phyloP scores from a whole-genome alignment of 2,113 vertebrate species.

The Tragelaphus imberbis region DNA sequence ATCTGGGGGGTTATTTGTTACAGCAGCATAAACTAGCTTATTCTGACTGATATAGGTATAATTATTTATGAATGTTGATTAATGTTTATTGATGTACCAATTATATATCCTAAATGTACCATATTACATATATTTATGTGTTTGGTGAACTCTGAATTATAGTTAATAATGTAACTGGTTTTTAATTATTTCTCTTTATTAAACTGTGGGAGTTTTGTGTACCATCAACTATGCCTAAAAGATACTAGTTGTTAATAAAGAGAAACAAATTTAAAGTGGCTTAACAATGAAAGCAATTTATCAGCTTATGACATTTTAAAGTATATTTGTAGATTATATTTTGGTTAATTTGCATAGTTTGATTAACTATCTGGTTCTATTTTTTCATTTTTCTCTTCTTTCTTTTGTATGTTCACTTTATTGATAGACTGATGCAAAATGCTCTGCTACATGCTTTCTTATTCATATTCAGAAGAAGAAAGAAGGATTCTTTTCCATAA shows the following conservation, averaged over 20 bases:
- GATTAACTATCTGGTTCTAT: background rate
- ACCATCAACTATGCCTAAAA: background rate
- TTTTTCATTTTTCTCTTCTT: background rate
- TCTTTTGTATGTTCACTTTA: background rate
- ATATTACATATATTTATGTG: background rate
- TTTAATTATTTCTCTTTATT: slow-evolving; percentile 26
- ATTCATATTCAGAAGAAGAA: background rate
- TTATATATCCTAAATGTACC: background rate
- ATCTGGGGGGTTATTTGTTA: slow-evolving; percentile 7
- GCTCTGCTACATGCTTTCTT: background rate
- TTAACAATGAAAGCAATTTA: background rate
- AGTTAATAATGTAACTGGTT: slow-evolving; percentile 1
- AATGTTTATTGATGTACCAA: background rate
- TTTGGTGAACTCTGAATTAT: slow-evolving; percentile 9
- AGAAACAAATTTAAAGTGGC: background rate
- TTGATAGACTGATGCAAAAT: background rate
- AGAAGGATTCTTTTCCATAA: background rate
- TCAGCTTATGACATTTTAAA: slow-evolving; percentile 2
- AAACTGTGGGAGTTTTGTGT: background rate
- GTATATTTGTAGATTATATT: background rate
- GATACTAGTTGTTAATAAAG: background rate
- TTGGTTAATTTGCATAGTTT: background rate
- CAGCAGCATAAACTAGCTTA: background rate
- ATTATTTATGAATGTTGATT: background rate
- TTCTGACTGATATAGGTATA: background rate